Percentiles rank a stretch among this genome's conserved stretches.
phyloP scores from a whole-genome alignment of 2,113 vertebrate genomes.

The Pundamilia nyererei region DNA sequence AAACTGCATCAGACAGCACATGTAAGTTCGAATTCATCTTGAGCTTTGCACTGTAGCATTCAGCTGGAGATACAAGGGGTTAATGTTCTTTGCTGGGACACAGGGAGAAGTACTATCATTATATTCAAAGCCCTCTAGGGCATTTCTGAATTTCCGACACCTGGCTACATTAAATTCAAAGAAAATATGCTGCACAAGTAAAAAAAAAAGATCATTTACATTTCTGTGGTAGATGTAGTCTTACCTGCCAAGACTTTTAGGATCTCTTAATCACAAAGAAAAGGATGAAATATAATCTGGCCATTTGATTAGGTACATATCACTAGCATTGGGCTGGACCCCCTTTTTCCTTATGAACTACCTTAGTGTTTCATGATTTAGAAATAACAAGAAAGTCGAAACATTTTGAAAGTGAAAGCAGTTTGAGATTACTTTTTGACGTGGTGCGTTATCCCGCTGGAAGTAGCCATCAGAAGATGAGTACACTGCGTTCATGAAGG shows the following conservation, averaged over 20 bases:
- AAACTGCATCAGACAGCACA: background rate
- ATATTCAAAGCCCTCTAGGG: background rate
- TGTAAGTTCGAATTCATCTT: background rate
- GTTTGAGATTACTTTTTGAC: background rate
- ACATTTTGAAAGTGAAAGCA: background rate
- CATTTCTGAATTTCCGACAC: constrained; percentile 7
- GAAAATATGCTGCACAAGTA: background rate
- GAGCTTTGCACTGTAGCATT: background rate
- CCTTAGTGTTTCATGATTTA: background rate
- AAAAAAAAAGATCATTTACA: background rate
- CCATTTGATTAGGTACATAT: background rate
- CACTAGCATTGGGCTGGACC: background rate
- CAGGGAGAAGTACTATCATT: constrained; percentile 17
- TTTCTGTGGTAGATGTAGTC: background rate
- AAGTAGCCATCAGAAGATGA: background rate
- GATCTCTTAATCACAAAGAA: background rate
- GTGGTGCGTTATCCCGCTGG: background rate
- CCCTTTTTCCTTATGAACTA: accelerated
- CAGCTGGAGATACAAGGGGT: background rate
- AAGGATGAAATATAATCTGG: background rate
- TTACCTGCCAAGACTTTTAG: background rate
- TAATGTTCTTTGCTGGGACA: background rate
- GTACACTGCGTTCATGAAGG: background rate
- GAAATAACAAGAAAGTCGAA: background rate
- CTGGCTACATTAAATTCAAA: constrained; percentile 19